Evolutionary conservation across 2,113 vertebrate species (phyloP), one percentile per base, ranked within the genome.

Genomic region (Blennius ocellaris): DNA sequence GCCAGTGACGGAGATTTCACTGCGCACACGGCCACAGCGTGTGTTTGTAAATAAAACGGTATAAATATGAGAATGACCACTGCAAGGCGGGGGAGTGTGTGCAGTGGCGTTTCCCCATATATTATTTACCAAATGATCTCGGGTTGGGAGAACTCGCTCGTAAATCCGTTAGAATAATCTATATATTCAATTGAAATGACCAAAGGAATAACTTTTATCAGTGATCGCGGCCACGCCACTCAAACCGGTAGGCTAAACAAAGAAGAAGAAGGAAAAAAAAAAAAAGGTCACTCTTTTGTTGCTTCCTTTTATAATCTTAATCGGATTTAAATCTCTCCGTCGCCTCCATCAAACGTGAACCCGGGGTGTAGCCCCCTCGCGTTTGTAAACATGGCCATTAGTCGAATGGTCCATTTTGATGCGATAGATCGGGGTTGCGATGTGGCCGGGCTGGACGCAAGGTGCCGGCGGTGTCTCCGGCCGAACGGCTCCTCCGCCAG

Each of bases 261-360:
- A 92, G 89, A 82, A 56, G 17, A 11, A n/a, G n/a, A n/a, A n/a
- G n/a, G n/a, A n/a, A n/a, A n/a, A n/a, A n/a, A n/a, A 76, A 81
- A 80, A 64, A 89, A 86, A 69, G 77, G 65, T 80, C 82, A 78
- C 58, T 82, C 83, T 89, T 91, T 89, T 87, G 87, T 89, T 80
- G 81, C 61, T 82, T 83, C 73, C 66, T 55, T 30, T 71, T 79
- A 78, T 89, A 66, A 88, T 90, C 69, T 83, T 93, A 93, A 93
- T 92, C 89, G 82, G 92, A 87, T 94, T 90, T 88, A 82, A 83
- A 89, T 85, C 69, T 86, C 47, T 65, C 76, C 80, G 48, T 21
- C 66, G 40, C 70, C 50, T 69, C 66, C 47, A 74, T 76, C 53
- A 62, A 69, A 71, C 49, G 10, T 39, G 55, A 43, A 51, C 55